A percentile compares a stretch with the other conserved stretches of the same genome.
Evolutionary conservation across 2,113 vertebrate genomes (phyloP).

Genomic region (Pluvianellus socialis): DNA sequence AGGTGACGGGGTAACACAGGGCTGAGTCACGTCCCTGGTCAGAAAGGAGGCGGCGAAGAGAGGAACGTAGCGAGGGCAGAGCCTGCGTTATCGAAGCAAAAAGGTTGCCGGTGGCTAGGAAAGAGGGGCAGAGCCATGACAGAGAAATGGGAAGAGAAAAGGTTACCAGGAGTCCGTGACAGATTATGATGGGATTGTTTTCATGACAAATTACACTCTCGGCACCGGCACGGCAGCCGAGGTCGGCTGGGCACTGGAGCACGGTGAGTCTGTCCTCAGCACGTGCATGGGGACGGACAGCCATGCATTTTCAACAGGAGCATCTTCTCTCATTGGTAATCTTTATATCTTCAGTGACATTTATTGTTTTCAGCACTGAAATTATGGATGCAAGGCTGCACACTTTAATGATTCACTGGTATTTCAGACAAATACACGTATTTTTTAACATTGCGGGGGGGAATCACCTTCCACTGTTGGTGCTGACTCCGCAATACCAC

Average conservation of each 20-base stretch:
- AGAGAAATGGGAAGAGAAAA: background rate
- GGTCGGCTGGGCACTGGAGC: background rate
- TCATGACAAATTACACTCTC: background rate
- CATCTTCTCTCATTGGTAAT: background rate
- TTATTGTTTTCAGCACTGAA: background rate
- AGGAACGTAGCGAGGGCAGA: fast-evolving
- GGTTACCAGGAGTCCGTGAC: background rate
- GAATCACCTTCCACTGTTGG: background rate
- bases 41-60: background rate
- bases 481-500: background rate
- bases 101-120: background rate
- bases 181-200: background rate
- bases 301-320: background rate
- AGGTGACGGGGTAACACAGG: fast-evolving
- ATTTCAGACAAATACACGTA: background rate
- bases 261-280: background rate
- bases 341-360: background rate
- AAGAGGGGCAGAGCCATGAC: background rate
- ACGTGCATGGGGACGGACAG: fast-evolving
- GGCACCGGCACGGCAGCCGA: fast-evolving
- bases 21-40: background rate
- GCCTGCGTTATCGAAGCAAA: background rate
- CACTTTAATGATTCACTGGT: background rate
- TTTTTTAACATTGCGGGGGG: background rate
- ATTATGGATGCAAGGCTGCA: background rate